These are phyloP conservation scores for Ctena decussata DNA, from an alignment of 2,888 invertebrate genomes.

Conservation along the genomic window DNA sequence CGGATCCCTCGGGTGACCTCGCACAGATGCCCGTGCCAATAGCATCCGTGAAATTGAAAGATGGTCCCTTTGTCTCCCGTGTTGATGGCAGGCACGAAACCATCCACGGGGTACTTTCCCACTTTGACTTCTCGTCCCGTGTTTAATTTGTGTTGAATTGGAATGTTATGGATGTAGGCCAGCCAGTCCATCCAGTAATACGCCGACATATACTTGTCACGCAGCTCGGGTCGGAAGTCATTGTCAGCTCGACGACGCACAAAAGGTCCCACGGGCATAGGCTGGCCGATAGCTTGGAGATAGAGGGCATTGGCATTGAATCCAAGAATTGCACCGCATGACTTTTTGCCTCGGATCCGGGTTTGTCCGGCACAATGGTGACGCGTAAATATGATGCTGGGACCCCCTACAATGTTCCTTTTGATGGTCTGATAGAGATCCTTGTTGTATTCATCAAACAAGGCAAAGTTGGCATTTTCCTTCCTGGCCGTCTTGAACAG, in stretches of 20 bases:
- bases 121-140: constrained; percentile 36
- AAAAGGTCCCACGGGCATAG: constrained; percentile 58
- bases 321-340: constrained; percentile 44
- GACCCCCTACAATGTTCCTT: no score
- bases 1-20: constrained; percentile 28
- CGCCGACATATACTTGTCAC: constrained; percentile 30
- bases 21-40: constrained; percentile 49
- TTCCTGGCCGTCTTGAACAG: constrained; percentile 42
- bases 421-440: constrained; percentile 44
- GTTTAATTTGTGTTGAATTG: no score
- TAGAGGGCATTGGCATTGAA: constrained; percentile 65
- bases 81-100: no score
- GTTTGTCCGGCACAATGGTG: constrained; percentile 40
- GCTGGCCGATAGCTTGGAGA: constrained; percentile 50
- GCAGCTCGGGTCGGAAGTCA: constrained; percentile 37
- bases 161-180: constrained; percentile 9
- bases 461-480: constrained; percentile 46
- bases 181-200: constrained; percentile 48
- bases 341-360: constrained; percentile 40
- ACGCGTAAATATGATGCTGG: constrained; percentile 43
- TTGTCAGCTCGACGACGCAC: constrained; percentile 33
- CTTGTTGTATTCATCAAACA: constrained; percentile 54
- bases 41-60: constrained; percentile 58
- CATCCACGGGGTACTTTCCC: no score
- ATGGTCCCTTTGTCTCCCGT: constrained; percentile 26